Evolutionary conservation across 1,140 invertebrate species (phyloP).

Genomic region (Brevipalpus yothersi): DNA sequence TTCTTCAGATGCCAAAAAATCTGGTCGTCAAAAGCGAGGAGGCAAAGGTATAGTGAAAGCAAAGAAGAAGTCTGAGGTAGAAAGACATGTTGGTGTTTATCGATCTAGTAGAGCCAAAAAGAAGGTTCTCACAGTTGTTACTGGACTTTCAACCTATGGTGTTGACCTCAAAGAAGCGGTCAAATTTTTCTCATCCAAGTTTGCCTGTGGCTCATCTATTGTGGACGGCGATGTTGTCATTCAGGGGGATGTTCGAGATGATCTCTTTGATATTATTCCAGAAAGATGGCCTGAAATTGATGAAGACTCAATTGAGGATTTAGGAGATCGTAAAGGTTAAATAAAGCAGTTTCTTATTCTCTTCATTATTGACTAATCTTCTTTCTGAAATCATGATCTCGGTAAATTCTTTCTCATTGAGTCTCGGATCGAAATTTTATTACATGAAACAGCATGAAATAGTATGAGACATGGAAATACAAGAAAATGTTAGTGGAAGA

Average conservation of each 20-base stretch:
- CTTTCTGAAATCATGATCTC: too few species aligned
- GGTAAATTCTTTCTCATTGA: too few species aligned
- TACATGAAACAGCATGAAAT: too few species aligned
- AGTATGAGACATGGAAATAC: too few species aligned
- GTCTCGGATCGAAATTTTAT: too few species aligned
- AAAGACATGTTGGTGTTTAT: slow-evolving; percentile 49
- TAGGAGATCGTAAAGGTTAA: slow-evolving; percentile 28
- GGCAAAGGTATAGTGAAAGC: slow-evolving; percentile 67
- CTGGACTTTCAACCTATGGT: slow-evolving; percentile 58
- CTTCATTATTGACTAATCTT: too few species aligned
- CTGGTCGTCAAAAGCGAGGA: slow-evolving; percentile 69
- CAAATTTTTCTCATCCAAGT: slow-evolving; percentile 91
- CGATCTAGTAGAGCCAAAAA: slow-evolving; percentile 88
- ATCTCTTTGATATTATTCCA: slow-evolving; percentile 84
- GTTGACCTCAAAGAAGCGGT: slow-evolving; percentile 94
- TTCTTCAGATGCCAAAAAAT: slow-evolving; percentile 29
- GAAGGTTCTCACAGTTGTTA: slow-evolving; percentile 72
- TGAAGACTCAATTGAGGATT: slow-evolving; percentile 30
- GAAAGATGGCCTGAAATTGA: slow-evolving; percentile 80
- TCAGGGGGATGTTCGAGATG: slow-evolving; percentile 93
- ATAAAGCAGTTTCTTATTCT: not conserved
- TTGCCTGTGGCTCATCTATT: slow-evolving; percentile 94
- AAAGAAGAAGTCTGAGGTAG: slow-evolving; percentile 53
- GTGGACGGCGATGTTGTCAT: slow-evolving; percentile 98
- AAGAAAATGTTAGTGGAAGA: too few species aligned